Evolutionary conservation across 2,797 vertebrate genomes (phyloP).

Genomic region (Artibeus lituratus): DNA sequence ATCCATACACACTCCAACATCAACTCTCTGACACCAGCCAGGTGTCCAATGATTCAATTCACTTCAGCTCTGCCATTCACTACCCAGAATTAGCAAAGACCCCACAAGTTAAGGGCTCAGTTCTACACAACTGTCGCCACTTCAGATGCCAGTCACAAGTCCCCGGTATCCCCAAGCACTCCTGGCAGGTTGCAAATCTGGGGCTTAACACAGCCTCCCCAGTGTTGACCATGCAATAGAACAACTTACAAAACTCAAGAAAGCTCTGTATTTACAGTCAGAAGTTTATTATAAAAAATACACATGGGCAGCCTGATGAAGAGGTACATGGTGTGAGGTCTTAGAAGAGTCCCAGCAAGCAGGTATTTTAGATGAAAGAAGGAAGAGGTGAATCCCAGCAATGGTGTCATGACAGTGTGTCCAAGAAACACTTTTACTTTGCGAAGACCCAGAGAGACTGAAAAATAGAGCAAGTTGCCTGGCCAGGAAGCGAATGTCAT

Average conservation of each 20-base stretch:
- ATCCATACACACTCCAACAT: not conserved
- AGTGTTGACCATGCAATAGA: not conserved
- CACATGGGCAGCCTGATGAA: not conserved
- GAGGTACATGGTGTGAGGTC: not conserved
- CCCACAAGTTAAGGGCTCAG: not conserved
- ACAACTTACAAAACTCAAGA: not conserved
- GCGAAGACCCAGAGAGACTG: not conserved
- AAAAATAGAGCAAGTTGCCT: not conserved
- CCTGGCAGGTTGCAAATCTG: not conserved
- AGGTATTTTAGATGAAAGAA: not conserved
- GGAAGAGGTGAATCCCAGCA: not conserved
- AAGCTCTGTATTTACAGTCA: not conserved
- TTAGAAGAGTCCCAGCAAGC: not conserved
- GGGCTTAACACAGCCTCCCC: not conserved
- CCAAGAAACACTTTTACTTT: not conserved
- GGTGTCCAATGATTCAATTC: not conserved
- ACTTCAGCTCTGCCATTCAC: not conserved
- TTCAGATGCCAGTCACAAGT: not conserved
- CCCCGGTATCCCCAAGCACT: not conserved
- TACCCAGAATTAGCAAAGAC: not conserved
- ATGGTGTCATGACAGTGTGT: not conserved
- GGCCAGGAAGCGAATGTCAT: not conserved
- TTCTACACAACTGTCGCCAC: not conserved
- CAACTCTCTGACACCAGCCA: not conserved
- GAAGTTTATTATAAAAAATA: not conserved